Percentiles rank a stretch among this genome's conserved stretches.
These are phyloP conservation scores for Asteroscopus sphinx DNA, from an alignment of 2,888 invertebrate species.

Conservation along the genomic window DNA sequence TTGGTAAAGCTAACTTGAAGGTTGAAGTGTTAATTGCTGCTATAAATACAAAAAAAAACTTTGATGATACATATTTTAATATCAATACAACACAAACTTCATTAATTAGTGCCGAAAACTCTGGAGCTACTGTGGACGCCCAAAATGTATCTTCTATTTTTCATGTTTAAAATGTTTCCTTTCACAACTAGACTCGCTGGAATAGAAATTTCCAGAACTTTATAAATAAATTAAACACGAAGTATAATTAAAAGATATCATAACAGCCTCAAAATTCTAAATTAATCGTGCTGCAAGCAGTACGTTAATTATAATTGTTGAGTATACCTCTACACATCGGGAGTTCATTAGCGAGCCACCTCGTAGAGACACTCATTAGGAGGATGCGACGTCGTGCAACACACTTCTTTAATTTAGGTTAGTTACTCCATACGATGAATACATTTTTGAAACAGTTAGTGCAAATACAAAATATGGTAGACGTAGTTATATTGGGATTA, in stretches of 20 bases:
- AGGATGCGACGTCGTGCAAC: constrained; percentile 42
- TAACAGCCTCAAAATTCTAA: constrained; percentile 1
- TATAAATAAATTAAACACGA: not conserved
- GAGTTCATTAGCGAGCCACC: constrained; percentile 58
- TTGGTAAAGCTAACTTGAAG: not conserved
- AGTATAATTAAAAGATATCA: not conserved
- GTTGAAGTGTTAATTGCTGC: not conserved
- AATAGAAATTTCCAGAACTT: not conserved
- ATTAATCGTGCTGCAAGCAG: constrained; percentile 21
- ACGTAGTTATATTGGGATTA: not conserved
- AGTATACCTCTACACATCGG: constrained; percentile 42
- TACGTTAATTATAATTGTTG: constrained; percentile 37
- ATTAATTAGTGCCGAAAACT: too few species aligned
- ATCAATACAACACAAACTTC: too few species aligned
- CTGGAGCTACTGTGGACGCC: too few species aligned
- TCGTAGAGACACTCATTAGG: constrained; percentile 54
- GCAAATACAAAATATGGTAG: constrained; percentile 25
- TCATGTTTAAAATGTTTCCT: too few species aligned
- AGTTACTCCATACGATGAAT: constrained; percentile 39
- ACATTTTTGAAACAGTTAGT: constrained; percentile 25
- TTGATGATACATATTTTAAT: too few species aligned
- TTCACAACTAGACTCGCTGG: too few species aligned
- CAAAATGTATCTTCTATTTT: too few species aligned
- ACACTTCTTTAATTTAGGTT: constrained; percentile 56
- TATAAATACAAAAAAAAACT: too few species aligned